Conservation (phyloP, 2,888 invertebrate species). For the Saturnia japonica region DNA sequence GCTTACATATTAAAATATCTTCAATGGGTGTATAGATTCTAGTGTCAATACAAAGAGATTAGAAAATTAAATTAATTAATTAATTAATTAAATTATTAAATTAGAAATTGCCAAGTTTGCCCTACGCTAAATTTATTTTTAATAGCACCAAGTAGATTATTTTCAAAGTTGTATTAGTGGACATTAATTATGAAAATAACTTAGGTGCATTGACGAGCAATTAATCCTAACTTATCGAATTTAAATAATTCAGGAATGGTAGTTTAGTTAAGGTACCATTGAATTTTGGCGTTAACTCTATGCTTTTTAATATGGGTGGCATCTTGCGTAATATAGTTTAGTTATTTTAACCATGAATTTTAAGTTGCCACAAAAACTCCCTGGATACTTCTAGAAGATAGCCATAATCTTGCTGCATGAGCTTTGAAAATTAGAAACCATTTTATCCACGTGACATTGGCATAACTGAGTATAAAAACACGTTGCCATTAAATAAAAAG, state of each 20-base stretch:
- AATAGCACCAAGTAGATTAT: constrained; percentile 39
- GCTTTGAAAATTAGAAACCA: too few relatives aligned
- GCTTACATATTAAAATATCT: background rate
- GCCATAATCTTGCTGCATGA: too few relatives aligned
- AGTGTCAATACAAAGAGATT: constrained; percentile 31
- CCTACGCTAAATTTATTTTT: constrained; percentile 39
- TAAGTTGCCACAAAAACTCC: too few relatives aligned
- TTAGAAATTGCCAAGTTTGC: constrained; percentile 63
- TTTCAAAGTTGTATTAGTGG: constrained; percentile 42
- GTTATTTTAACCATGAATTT: too few relatives aligned
- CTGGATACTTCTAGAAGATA: too few relatives aligned
- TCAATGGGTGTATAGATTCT: too few relatives aligned
- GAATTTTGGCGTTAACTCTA: too few relatives aligned
- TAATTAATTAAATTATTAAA: constrained; percentile 58
- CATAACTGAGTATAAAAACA: too few relatives aligned
- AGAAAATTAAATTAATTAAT: constrained; percentile 62
- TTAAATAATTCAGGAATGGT: background rate
- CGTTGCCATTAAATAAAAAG: too few relatives aligned
- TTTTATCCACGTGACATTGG: too few relatives aligned
- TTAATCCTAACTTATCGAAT: constrained; percentile 16
- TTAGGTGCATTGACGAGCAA: constrained; percentile 2
- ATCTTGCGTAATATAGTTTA: too few relatives aligned
- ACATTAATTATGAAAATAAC: constrained; percentile 34
- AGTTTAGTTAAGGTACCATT: constrained; percentile 53
- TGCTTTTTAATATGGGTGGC: too few relatives aligned